Evolutionary conservation across 2,888 invertebrate genomes (phyloP), one percentile per base, ranked within the genome.

Genomic region (Andricus curvator): DNA sequence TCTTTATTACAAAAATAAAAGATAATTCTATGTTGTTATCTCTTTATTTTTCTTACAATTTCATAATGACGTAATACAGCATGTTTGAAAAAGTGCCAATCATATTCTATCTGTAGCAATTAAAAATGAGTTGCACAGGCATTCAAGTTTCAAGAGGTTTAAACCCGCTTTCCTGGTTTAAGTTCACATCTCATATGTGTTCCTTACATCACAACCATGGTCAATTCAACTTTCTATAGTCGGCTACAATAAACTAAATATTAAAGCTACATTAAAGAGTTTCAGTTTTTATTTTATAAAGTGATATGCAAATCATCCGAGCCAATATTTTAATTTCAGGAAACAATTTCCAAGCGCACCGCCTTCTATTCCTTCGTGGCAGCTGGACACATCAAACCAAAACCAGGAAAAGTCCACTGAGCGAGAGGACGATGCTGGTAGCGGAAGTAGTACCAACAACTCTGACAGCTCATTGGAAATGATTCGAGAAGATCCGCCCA

Each of bases 361-460:
- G 48, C 90, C 92, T 1, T 96, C 96, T 1, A 97, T 97, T 86
- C 97, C 97, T 29, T 95, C 96, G 20, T 97, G 97, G 97, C 97
- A 97, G 91, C 93, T 96, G 81, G 95, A 95, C 77, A 94, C 92
- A 65, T 84, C 92, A 29, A 88, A 85, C 84, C 90, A 88, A 80
- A 88, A 83, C 76, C 90, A 87, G 84, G 92, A 89, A 79, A 93
- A 93, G 84, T 79, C 88, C 33, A 87, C 83, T 15, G 92, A 92
- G 84, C 86, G 91, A 84, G 92, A 92, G 85, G 92, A 92, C 81
- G 93, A 93, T 83, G 92, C 93, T 79, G 93, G 92, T 65, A 92
- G 92, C 81, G 93, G 93, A 74, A 93, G 93, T 83, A 93, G 93
- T 81, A 91, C 92, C 79, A 93, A 93, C 85, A 93, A 93, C 87